phyloP scores from a whole-genome alignment of 2,888 invertebrate genomes.

The Pterobdella sp. region DNA sequence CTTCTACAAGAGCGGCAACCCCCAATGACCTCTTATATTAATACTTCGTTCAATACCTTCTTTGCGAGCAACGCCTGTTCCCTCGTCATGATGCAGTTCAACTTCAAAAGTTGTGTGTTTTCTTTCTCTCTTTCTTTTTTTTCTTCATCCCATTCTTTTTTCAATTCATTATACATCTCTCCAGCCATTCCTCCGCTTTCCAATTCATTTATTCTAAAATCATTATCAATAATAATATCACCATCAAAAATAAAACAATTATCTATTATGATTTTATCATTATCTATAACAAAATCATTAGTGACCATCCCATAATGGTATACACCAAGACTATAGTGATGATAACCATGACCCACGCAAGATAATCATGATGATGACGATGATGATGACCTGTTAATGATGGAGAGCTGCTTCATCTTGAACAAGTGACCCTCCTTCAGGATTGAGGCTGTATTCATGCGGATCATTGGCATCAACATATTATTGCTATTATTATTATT shows the following conservation, averaged over 20 bases:
- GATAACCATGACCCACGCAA: no score
- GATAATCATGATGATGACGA: no score
- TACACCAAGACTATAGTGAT: no score
- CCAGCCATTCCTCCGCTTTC: slow-evolving; percentile 48
- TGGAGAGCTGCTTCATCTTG: slow-evolving; percentile 45
- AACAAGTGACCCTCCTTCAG: slow-evolving; percentile 49
- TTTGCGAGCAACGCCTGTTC: slow-evolving; percentile 51
- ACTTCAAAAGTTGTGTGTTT: slow-evolving; percentile 46
- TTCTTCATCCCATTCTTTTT: slow-evolving; percentile 44
- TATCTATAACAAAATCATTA: no score
- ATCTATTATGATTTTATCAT: no score
- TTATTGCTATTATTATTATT: no score
- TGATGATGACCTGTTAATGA: slow-evolving; percentile 44
- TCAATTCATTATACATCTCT: slow-evolving; percentile 48
- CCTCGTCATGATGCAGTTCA: slow-evolving; percentile 50
- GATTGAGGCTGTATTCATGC: slow-evolving; percentile 49
- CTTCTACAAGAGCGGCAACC: not conserved
- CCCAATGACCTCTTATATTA: not conserved
- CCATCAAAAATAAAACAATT: no score
- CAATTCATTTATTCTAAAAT: slow-evolving; percentile 15
- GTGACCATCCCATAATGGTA: no score
- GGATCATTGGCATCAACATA: no score
- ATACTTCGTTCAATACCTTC: slow-evolving; percentile 38
- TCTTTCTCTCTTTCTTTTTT: slow-evolving; percentile 46
- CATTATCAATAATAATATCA: no score